phyloP scores from a whole-genome alignment of 1,140 invertebrate genomes.

The Whitmania pigra region DNA sequence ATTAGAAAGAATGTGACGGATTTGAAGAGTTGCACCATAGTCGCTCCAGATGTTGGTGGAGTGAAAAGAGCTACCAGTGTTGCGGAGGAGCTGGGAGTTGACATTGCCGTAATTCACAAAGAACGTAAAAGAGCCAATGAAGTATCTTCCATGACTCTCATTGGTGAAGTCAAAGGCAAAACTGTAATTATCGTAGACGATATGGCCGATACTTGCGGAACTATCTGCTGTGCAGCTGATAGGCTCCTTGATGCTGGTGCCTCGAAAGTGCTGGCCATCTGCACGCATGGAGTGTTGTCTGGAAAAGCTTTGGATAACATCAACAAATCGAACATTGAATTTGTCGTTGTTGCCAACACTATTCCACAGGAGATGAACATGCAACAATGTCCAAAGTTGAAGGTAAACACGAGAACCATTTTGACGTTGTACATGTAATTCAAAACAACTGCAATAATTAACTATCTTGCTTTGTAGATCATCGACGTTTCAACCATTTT shows the following conservation, averaged over 20 bases:
- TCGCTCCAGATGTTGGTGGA: conserved; percentile 95
- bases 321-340: conserved; percentile 88
- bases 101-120: conserved; percentile 97
- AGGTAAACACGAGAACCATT: conserved; percentile 48
- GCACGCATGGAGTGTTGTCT: conserved; percentile 94
- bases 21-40: conserved; percentile 89
- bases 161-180: conserved; percentile 87
- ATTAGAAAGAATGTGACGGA: conserved; percentile 95
- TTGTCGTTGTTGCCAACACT: conserved; percentile 96
- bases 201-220: conserved; percentile 97
- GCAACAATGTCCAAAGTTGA: conserved; percentile 84
- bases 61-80: conserved; percentile 91
- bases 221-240: conserved; percentile 89
- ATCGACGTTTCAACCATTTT: conserved; percentile 96
- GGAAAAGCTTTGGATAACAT: conserved; percentile 89
- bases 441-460: background rate
- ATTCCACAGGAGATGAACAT: conserved; percentile 93
- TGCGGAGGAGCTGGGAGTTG: conserved; percentile 84
- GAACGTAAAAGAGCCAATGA: conserved; percentile 91
- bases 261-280: conserved; percentile 72
- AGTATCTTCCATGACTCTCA: conserved; percentile 93
- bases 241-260: conserved; percentile 15
- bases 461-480: conserved; percentile 44
- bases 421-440: too few relatives aligned
- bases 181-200: conserved; percentile 94